Evolutionary conservation across 2,113 vertebrate genomes (phyloP).

Genomic region (Chiloscyllium plagiosum): DNA sequence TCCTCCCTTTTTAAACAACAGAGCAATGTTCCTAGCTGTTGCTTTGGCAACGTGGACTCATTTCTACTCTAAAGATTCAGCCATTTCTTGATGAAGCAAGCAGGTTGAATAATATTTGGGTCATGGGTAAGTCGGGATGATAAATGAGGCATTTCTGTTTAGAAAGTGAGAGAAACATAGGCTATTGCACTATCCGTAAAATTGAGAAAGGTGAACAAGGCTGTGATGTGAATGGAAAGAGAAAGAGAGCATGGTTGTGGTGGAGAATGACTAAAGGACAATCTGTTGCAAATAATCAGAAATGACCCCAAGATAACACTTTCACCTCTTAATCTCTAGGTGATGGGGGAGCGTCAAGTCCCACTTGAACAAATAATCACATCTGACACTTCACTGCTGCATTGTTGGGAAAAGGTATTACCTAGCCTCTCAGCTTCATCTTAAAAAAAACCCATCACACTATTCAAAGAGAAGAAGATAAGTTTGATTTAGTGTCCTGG

Average conservation of each 20-base stretch:
- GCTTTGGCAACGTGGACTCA: neutral
- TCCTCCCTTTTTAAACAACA: no score
- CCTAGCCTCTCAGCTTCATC: neutral
- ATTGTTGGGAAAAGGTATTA: neutral
- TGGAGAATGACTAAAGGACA: neutral
- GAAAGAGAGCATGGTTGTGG: neutral
- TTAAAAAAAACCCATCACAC: neutral
- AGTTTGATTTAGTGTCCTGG: neutral
- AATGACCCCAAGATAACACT: neutral
- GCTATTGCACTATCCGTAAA: neutral
- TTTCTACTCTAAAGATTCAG: neutral
- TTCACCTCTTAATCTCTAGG: neutral
- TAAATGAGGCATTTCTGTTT: neutral
- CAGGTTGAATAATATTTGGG: neutral
- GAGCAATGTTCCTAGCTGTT: neutral
- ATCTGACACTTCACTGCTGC: neutral
- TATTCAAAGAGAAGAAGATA: neutral
- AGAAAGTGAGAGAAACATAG: neutral
- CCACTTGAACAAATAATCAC: neutral
- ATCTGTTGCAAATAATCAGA: neutral
- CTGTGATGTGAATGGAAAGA: neutral
- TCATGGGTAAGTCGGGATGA: neutral
- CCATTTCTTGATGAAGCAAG: neutral
- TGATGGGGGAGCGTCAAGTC: neutral
- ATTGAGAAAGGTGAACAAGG: neutral